Evolutionary conservation across 1,140 invertebrate species (phyloP).

Genomic region (Paracyclopina nana): DNA sequence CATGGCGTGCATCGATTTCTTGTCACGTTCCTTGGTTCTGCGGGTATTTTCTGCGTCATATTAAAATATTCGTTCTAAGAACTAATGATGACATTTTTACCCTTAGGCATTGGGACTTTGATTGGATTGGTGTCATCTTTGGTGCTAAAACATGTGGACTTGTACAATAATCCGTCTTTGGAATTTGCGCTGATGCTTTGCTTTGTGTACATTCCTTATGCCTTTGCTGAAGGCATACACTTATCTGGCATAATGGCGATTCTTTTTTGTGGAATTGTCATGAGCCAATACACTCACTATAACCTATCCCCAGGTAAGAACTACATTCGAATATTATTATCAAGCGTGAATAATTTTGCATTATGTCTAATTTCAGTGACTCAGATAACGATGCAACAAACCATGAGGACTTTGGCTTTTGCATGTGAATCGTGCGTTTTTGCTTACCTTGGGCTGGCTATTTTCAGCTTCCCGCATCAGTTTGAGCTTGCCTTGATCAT

Average conservation of each 20-base stretch:
- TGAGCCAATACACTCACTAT: slow-evolving; percentile 98
- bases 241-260: slow-evolving; percentile 98
- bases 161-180: slow-evolving; percentile 88
- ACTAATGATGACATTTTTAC: neutral
- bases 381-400: slow-evolving; percentile 98
- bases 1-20: slow-evolving; percentile 74
- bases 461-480: slow-evolving; percentile 77
- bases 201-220: slow-evolving; percentile 95
- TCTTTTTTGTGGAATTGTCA: slow-evolving; percentile 93
- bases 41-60: slow-evolving; percentile 42
- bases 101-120: slow-evolving; percentile 42
- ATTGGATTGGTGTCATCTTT: slow-evolving; percentile 86
- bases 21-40: slow-evolving; percentile 94
- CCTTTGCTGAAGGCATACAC: slow-evolving; percentile 87
- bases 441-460: slow-evolving; percentile 90
- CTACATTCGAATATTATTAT: neutral
- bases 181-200: slow-evolving; percentile 97
- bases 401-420: slow-evolving; percentile 88
- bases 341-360: neutral
- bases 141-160: slow-evolving; percentile 77
- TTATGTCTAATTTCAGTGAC: slow-evolving; percentile 53
- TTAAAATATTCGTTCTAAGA: neutral
- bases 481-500: slow-evolving; percentile 41
- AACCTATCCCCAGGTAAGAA: slow-evolving; percentile 59
- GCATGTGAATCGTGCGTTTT: slow-evolving; percentile 86